Evolutionary conservation across 1,140 invertebrate species (phyloP).

Genomic region (Magallana gigas): DNA sequence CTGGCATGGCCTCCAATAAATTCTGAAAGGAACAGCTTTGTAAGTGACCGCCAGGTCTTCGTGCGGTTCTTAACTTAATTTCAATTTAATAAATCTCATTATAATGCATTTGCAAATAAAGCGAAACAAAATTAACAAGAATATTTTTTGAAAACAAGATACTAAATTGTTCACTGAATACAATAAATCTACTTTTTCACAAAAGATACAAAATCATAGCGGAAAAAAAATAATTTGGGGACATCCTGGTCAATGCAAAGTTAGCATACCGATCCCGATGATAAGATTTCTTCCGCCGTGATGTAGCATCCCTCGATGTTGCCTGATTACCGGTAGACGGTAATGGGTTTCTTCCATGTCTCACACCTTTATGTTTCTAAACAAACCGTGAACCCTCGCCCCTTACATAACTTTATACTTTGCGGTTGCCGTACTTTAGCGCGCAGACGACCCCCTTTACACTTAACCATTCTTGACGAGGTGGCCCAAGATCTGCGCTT

Average conservation of each 20-base stretch:
- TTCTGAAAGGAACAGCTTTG: too few relatives aligned
- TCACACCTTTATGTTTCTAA: neutral
- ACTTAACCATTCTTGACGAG: neutral
- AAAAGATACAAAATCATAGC: too few relatives aligned
- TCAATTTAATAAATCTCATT: too few relatives aligned
- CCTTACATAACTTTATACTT: conserved; percentile 8
- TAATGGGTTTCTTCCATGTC: neutral
- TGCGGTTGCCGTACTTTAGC: neutral
- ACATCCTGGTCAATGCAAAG: neutral
- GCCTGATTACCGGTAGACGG: neutral
- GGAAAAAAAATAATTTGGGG: too few relatives aligned
- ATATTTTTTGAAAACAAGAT: too few relatives aligned
- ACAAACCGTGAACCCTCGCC: neutral
- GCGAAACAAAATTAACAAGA: too few relatives aligned
- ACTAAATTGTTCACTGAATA: too few relatives aligned
- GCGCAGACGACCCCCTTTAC: neutral
- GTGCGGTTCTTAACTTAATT: too few relatives aligned
- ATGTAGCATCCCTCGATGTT: neutral
- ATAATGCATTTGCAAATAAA: too few relatives aligned
- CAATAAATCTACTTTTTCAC: too few relatives aligned
- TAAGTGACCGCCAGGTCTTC: too few relatives aligned
- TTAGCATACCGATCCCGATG: neutral
- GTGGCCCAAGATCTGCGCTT: neutral
- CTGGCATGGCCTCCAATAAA: neutral
- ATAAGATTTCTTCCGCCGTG: neutral